phyloP scores from a whole-genome alignment of 2,888 invertebrate genomes.

The Osmoderma eremita region DNA sequence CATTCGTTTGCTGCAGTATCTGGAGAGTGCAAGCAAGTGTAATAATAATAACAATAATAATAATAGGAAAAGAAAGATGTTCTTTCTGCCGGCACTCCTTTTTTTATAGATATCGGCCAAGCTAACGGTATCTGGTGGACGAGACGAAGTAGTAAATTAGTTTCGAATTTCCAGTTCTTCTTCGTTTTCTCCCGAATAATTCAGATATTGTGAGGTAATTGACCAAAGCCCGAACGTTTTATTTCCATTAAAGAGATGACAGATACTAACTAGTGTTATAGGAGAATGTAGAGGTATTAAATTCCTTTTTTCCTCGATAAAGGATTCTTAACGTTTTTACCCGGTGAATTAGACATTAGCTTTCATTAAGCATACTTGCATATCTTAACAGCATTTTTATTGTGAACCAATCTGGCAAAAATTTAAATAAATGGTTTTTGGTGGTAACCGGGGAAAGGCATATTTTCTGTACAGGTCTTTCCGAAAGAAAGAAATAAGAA shows the following conservation, averaged over 20 bases:
- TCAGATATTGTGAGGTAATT: slow-evolving; percentile 35
- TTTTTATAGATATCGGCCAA: slow-evolving; percentile 36
- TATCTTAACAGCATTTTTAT: slow-evolving; percentile 1
- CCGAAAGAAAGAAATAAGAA: too few species aligned
- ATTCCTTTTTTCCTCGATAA: slow-evolving; percentile 6
- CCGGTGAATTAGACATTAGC: slow-evolving; percentile 9
- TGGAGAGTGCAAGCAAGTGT: slow-evolving; percentile 1
- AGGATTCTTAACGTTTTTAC: slow-evolving; percentile 7
- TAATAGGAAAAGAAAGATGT: slow-evolving; percentile 7
- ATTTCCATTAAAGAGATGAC: slow-evolving; percentile 17
- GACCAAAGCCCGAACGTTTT: slow-evolving; percentile 29
- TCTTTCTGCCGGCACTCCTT: slow-evolving; percentile 25
- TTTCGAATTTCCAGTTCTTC: slow-evolving; percentile 34
- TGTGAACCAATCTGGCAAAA: too few species aligned
- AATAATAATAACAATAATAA: too few species aligned
- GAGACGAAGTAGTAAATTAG: slow-evolving; percentile 24
- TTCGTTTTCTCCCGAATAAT: slow-evolving; percentile 33
- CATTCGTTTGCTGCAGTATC: slow-evolving; percentile 19
- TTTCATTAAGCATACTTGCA: slow-evolving; percentile 17
- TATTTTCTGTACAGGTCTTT: too few species aligned
- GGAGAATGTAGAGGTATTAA: slow-evolving; percentile 6
- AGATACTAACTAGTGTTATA: neutral
- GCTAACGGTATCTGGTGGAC: slow-evolving; percentile 32
- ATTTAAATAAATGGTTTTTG: too few species aligned
- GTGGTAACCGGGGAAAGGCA: too few species aligned